These are phyloP conservation scores for Catocala fraxini DNA, from an alignment of 2,888 invertebrate genomes.

Conservation along the genomic window DNA sequence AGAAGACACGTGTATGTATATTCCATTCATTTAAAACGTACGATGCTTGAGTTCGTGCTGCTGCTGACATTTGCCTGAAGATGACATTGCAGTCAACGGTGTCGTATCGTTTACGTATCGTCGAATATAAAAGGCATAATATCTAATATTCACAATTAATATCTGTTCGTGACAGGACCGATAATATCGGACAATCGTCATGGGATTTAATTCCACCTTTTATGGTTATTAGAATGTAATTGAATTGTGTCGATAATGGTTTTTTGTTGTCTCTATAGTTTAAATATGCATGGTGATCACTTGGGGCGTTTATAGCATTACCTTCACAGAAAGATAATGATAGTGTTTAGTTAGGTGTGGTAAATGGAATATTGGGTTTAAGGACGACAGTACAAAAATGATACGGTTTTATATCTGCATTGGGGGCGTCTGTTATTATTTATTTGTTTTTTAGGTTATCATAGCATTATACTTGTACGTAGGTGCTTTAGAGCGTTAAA, in stretches of 20 bases:
- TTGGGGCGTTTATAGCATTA: not conserved
- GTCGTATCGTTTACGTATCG: constrained; percentile 15
- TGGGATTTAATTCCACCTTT: constrained; percentile 62
- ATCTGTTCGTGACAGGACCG: constrained; percentile 35
- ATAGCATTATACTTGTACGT: too few species aligned
- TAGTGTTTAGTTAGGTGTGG: not conserved
- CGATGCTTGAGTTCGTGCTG: too few species aligned
- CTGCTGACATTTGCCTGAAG: too few species aligned
- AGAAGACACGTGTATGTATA: too few species aligned
- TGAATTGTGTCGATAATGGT: constrained; percentile 51
- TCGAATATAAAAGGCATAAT: constrained; percentile 11
- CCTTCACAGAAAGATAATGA: not conserved
- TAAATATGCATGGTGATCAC: constrained; percentile 9
- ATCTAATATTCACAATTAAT: constrained; percentile 47
- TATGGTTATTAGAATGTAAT: constrained; percentile 64
- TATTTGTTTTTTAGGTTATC: too few species aligned
- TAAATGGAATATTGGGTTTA: not conserved
- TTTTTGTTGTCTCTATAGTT: not conserved
- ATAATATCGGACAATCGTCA: constrained; percentile 53
- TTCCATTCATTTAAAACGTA: too few species aligned
- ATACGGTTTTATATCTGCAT: too few species aligned
- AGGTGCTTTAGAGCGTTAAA: too few species aligned
- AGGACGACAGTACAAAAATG: too few species aligned
- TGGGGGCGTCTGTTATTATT: too few species aligned
- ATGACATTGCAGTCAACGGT: constrained; percentile 1